Evolutionary conservation across 1,140 invertebrate species (phyloP).

Genomic region (Hyphantria cunea): DNA sequence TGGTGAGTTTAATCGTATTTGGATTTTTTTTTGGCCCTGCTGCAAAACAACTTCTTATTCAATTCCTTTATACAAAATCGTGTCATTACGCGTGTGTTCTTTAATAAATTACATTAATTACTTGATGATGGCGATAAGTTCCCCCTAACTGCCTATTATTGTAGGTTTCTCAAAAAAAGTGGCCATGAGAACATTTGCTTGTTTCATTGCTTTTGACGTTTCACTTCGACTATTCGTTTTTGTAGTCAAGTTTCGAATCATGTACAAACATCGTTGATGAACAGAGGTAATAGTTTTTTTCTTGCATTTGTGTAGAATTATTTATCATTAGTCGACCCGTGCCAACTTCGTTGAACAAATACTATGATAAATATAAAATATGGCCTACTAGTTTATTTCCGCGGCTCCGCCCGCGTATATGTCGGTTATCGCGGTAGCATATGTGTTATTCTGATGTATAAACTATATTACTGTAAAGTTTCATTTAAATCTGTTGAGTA

Average conservation of each 20-base stretch:
- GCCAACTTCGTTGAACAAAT: too few species aligned
- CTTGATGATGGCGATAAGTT: constrained; percentile 21
- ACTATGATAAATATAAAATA: too few species aligned
- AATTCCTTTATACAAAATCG: background rate
- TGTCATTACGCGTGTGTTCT: constrained; percentile 10
- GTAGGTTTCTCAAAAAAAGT: constrained; percentile 39
- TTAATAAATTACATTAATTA: constrained; percentile 23
- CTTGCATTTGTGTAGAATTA: background rate
- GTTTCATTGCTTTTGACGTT: constrained; percentile 38
- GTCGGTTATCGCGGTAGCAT: too few species aligned
- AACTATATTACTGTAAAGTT: too few species aligned
- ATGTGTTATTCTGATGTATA: too few species aligned
- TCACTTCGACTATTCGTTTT: constrained; percentile 36
- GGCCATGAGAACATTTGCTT: constrained; percentile 43
- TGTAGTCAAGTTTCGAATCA: constrained; percentile 34
- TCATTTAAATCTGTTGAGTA: too few species aligned
- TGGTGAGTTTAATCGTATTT: too few species aligned
- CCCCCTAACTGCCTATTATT: constrained; percentile 31
- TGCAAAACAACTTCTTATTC: background rate
- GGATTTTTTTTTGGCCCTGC: too few species aligned
- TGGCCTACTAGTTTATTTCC: too few species aligned
- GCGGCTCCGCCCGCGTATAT: too few species aligned
- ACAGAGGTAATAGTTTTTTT: constrained; percentile 10
- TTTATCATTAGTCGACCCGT: too few species aligned
- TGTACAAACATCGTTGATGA: constrained; percentile 27